Conservation (phyloP, 92 coral and sea anemone genomes). For the Actinernus sp. region DNA sequence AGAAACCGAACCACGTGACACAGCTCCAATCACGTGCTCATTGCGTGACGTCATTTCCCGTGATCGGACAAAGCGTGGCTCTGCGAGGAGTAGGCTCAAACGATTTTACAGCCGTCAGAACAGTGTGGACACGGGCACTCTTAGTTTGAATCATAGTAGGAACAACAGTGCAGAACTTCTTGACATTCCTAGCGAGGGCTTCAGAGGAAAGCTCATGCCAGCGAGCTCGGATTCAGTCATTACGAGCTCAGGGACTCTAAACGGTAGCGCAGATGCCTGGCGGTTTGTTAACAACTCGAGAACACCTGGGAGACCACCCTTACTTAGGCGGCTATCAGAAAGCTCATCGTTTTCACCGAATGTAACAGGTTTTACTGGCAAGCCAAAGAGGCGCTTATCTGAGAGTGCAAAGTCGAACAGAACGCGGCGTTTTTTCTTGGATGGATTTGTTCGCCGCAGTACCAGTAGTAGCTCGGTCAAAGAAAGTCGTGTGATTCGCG, state of each 20-base stretch:
- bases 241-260: constrained; percentile 65
- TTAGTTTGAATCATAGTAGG: constrained; percentile 49
- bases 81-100: constrained; percentile 53
- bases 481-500: constrained; percentile 75
- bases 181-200: constrained; percentile 41
- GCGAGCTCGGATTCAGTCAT: constrained; percentile 90
- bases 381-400: constrained; percentile 73
- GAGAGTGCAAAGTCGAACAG: constrained; percentile 65
- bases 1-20: constrained; percentile 31
- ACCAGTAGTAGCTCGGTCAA: constrained; percentile 89
- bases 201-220: constrained; percentile 44
- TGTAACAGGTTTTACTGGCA: constrained; percentile 29
- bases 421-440: constrained; percentile 71
- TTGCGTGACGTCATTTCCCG: constrained; percentile 35
- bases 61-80: constrained; percentile 25
- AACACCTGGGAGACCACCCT: constrained; percentile 55
- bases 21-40: constrained; percentile 41
- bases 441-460: constrained; percentile 77
- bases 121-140: constrained; percentile 69
- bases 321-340: constrained; percentile 78
- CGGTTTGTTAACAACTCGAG: constrained; percentile 44
- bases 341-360: constrained; percentile 54
- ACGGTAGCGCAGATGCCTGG: constrained; percentile 57
- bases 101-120: constrained; percentile 70
- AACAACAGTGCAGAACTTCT: constrained; percentile 77